A percentile compares a stretch with the other conserved stretches of the same genome.
These are phyloP conservation scores for Sphecodes monilicornis DNA, from an alignment of 2,888 invertebrate genomes.

Conservation along the genomic window DNA sequence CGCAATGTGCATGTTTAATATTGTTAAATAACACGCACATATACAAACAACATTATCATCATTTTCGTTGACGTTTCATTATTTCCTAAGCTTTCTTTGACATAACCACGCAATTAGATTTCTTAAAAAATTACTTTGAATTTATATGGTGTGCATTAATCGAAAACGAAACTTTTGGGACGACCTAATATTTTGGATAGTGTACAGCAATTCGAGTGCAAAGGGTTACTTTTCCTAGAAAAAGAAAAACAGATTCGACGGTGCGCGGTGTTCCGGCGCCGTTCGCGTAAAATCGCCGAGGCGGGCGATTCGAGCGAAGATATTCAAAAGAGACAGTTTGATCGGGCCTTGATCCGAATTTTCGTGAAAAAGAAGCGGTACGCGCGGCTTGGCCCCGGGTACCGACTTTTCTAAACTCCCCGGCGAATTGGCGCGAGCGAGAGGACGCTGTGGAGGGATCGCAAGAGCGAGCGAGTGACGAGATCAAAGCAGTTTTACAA, in stretches of 20 bases:
- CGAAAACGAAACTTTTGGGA: too few relatives aligned
- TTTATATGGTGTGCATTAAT: too few relatives aligned
- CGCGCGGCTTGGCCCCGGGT: slow-evolving; percentile 23
- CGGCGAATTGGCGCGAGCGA: neutral
- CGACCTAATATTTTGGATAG: too few relatives aligned
- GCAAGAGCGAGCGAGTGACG: slow-evolving; percentile 42
- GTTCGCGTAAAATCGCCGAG: neutral
- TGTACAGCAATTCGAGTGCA: too few relatives aligned
- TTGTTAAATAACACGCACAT: too few relatives aligned
- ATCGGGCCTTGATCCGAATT: slow-evolving; percentile 52
- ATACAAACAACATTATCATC: too few relatives aligned
- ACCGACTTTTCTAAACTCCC: slow-evolving; percentile 52
- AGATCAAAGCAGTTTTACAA: slow-evolving; percentile 78
- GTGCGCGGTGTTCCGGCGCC: neutral
- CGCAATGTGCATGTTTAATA: too few relatives aligned
- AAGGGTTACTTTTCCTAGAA: neutral
- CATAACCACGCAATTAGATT: too few relatives aligned
- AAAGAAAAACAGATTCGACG: neutral
- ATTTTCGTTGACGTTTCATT: too few relatives aligned
- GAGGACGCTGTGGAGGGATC: slow-evolving; percentile 9
- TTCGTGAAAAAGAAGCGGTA: slow-evolving; percentile 43
- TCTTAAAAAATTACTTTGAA: too few relatives aligned
- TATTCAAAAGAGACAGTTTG: slow-evolving; percentile 42
- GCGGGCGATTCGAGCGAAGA: slow-evolving; percentile 20
- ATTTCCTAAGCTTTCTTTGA: too few relatives aligned